Conservation (phyloP, 2,113 vertebrate genomes). For the Cyanocitta stelleri region DNA sequence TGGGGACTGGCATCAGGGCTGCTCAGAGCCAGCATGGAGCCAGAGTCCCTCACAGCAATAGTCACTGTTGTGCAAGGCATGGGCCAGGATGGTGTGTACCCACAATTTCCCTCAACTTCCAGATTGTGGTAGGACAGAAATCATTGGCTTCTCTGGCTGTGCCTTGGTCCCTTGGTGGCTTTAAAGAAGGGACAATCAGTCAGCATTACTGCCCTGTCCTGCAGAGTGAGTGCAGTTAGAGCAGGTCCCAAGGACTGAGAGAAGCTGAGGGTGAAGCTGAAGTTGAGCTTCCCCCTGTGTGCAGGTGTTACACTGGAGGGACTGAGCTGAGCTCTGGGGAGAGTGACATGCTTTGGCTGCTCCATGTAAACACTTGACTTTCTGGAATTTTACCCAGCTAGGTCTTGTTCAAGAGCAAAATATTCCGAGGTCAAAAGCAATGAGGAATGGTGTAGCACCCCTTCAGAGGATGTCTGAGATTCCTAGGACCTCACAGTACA, state of each 20-base stretch:
- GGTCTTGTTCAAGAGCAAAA: neutral
- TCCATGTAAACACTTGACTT: neutral
- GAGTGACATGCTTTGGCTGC: rapidly evolving
- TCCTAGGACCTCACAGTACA: neutral
- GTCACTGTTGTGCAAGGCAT: neutral
- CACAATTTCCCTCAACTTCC: neutral
- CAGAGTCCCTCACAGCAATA: neutral
- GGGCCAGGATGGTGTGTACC: neutral
- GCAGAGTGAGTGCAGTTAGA: neutral
- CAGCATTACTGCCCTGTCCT: neutral
- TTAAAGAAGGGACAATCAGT: neutral
- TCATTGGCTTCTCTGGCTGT: neutral
- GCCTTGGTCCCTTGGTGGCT: neutral
- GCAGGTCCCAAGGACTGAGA: neutral
- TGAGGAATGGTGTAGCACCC: neutral
- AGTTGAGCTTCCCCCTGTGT: neutral
- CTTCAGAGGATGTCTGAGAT: neutral
- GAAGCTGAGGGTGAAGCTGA: neutral
- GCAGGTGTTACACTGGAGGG: neutral
- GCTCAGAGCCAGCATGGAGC: neutral
- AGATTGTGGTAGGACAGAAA: neutral
- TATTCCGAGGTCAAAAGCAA: neutral
- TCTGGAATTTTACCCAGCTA: neutral
- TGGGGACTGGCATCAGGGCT: neutral
- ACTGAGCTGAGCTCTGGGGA: neutral